Evolutionary conservation across 2,113 vertebrate species (phyloP).

Genomic region (Reinhardtius hippoglossoides): DNA sequence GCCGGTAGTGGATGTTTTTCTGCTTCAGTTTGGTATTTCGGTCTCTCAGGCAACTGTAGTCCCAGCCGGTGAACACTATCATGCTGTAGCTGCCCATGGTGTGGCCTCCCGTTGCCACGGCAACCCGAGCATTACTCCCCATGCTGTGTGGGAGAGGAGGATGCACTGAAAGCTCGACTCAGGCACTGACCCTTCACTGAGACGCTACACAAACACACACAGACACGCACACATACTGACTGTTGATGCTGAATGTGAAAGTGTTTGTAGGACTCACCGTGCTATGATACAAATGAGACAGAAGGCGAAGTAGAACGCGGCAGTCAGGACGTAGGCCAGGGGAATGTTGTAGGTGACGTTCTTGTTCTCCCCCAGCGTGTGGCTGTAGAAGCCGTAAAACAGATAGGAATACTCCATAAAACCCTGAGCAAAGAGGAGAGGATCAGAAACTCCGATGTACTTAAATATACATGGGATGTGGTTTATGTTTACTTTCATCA

Average conservation of each 20-base stretch:
- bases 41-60: slow-evolving; percentile 84
- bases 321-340: slow-evolving; percentile 85
- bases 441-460: no score
- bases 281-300: slow-evolving; percentile 85
- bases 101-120: slow-evolving; percentile 81
- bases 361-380: slow-evolving; percentile 51
- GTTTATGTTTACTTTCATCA: background rate
- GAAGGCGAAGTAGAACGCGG: slow-evolving; percentile 81
- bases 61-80: slow-evolving; percentile 88
- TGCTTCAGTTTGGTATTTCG: slow-evolving; percentile 83
- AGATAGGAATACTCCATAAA: slow-evolving; percentile 89
- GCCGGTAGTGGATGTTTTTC: slow-evolving; percentile 81
- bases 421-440: slow-evolving; percentile 77
- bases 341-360: slow-evolving; percentile 84
- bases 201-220: slow-evolving; percentile 5
- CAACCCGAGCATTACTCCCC: slow-evolving; percentile 82
- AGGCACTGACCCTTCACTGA: background rate
- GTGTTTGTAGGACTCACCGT: slow-evolving; percentile 77
- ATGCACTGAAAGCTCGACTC: slow-evolving; percentile 14
- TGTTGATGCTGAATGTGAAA: background rate
- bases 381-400: slow-evolving; percentile 91
- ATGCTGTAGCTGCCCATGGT: slow-evolving; percentile 84
- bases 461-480: background rate
- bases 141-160: slow-evolving; percentile 75
- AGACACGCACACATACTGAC: slow-evolving; percentile 13